Percentiles rank a stretch among this genome's conserved stretches.
phyloP scores from a whole-genome alignment of 2,797 vertebrate species.

The Syncerus caffer region DNA sequence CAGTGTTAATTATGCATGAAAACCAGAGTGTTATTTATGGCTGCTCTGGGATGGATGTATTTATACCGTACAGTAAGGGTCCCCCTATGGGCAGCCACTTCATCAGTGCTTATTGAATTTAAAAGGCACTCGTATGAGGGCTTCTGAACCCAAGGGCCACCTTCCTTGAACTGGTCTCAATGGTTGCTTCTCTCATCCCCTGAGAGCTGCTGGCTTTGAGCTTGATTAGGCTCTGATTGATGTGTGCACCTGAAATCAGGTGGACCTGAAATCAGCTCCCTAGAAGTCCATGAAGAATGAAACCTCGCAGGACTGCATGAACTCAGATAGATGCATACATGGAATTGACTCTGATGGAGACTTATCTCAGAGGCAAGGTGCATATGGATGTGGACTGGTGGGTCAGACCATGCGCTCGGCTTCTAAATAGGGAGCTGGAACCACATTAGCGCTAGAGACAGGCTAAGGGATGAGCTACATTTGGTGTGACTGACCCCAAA shows the following conservation, averaged over 20 bases:
- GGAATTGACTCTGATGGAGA: background rate
- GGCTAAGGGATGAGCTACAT: background rate
- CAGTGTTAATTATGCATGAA: constrained; percentile 82
- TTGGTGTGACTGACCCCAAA: background rate
- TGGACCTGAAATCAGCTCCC: constrained; percentile 58
- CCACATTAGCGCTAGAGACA: background rate
- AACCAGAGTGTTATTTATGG: constrained; percentile 77
- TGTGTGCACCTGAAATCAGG: constrained; percentile 62
- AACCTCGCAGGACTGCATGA: constrained; percentile 45
- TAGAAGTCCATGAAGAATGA: constrained; percentile 53
- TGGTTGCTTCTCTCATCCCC: constrained; percentile 13
- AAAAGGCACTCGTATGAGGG: constrained; percentile 34
- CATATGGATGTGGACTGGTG: background rate
- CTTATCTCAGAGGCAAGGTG: background rate
- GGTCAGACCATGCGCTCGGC: background rate
- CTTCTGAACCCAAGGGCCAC: constrained; percentile 49
- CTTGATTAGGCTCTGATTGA: constrained; percentile 71
- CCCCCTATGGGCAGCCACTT: constrained; percentile 49
- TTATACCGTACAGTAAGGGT: constrained; percentile 49
- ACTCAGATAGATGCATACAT: constrained; percentile 29
- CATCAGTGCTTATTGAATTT: constrained; percentile 68
- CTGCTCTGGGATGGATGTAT: constrained; percentile 70
- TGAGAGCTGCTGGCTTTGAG: constrained; percentile 47
- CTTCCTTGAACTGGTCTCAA: constrained; percentile 66
- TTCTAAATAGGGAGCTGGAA: background rate